Conservation (phyloP, 2,113 vertebrate species). For the Tyto alba region DNA sequence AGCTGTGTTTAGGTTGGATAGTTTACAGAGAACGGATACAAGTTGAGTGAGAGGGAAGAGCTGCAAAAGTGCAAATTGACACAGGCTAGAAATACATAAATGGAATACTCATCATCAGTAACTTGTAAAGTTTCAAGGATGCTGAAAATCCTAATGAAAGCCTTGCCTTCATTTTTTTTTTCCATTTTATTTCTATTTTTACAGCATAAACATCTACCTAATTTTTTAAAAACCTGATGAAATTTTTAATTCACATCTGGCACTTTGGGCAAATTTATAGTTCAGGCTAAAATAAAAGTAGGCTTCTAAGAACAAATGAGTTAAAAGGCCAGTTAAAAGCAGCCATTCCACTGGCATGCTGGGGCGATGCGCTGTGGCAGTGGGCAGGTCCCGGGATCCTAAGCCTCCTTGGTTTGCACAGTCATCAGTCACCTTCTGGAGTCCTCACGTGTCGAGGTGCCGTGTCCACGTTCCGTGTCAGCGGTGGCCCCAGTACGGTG, state of each 20-base stretch:
- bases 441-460: neutral
- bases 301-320: neutral
- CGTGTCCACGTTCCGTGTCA: rapidly evolving
- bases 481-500: neutral
- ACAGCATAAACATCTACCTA: neutral
- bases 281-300: neutral
- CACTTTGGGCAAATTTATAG: neutral
- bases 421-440: neutral
- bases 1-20: neutral
- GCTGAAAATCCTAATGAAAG: neutral
- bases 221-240: neutral
- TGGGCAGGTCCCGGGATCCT: neutral
- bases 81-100: neutral
- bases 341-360: no score
- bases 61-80: neutral
- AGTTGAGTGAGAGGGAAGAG: neutral
- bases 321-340: no score
- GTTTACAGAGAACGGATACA: neutral
- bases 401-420: neutral
- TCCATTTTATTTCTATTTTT: neutral
- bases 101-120: neutral
- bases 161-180: neutral
- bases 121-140: neutral
- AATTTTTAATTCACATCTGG: neutral
- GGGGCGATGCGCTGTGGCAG: neutral